Evolutionary conservation across 2,113 vertebrate genomes (phyloP).

Genomic region (Festucalex cinctus): DNA sequence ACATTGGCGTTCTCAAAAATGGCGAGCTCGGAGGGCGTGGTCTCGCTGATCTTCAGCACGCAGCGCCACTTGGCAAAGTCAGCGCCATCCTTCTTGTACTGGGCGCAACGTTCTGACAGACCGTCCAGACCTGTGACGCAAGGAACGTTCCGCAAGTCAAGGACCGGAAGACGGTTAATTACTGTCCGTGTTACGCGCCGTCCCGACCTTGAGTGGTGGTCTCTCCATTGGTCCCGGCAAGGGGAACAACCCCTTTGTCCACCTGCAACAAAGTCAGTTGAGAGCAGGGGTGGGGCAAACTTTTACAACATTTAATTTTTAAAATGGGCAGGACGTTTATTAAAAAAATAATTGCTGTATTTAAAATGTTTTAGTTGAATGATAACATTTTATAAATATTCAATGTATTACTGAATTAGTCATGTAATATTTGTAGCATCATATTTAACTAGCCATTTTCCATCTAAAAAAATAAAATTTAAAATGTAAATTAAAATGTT

Average conservation of each 20-base stretch:
- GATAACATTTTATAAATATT: too few relatives aligned
- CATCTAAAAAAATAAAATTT: too few relatives aligned
- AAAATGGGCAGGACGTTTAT: too few relatives aligned
- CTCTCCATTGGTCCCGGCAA: slow-evolving; percentile 93
- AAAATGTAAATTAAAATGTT: too few relatives aligned
- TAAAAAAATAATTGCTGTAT: too few relatives aligned
- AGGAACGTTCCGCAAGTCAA: slow-evolving; percentile 4
- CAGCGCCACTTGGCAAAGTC: slow-evolving; percentile 97
- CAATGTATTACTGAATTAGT: too few relatives aligned
- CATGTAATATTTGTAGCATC: too few relatives aligned
- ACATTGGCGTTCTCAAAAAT: slow-evolving; percentile 96
- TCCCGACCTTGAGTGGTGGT: slow-evolving; percentile 90
- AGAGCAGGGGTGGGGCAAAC: background rate
- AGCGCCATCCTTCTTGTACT: slow-evolving; percentile 96
- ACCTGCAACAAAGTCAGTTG: slow-evolving; percentile 71
- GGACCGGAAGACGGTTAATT: background rate
- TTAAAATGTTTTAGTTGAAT: too few relatives aligned
- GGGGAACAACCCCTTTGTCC: slow-evolving; percentile 94
- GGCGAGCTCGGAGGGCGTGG: slow-evolving; percentile 87
- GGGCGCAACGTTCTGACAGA: slow-evolving; percentile 91
- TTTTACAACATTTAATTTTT: too few relatives aligned
- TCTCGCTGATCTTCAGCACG: slow-evolving; percentile 91
- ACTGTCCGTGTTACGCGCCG: background rate
- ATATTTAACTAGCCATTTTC: too few relatives aligned
- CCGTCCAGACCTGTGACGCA: slow-evolving; percentile 83